A percentile compares a stretch with the other conserved stretches of the same genome.
Conservation (phyloP, 2,113 vertebrate species). For the Ageneiosus marmoratus region DNA sequence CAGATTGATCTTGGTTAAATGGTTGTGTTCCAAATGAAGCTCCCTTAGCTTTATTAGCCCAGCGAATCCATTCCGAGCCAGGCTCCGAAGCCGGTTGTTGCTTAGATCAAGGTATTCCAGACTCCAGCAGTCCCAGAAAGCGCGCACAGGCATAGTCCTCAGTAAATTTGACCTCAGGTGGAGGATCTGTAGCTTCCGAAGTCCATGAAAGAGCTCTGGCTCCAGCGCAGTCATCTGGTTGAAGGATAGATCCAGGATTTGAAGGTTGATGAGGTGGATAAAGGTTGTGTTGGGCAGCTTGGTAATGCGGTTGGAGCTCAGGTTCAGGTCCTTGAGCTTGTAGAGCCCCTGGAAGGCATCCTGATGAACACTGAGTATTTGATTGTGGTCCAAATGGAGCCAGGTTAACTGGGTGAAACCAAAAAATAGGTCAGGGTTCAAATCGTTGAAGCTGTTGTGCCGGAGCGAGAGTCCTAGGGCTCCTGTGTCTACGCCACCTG, state of each 20-base stretch:
- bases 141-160: constrained; percentile 92
- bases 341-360: constrained; percentile 98
- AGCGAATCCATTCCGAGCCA: constrained; percentile 96
- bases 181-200: constrained; percentile 95
- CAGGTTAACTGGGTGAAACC: constrained; percentile 97
- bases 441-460: constrained; percentile 95
- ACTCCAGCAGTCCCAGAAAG: constrained; percentile 98
- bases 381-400: constrained; percentile 98
- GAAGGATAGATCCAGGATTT: constrained; percentile 98
- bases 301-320: constrained; percentile 98
- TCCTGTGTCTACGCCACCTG: constrained; percentile 94
- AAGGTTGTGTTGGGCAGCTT: constrained; percentile 99
- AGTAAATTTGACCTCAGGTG: constrained; percentile 96
- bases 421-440: constrained; percentile 95
- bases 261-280: constrained; percentile 98
- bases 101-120: constrained; percentile 96
- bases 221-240: constrained; percentile 97
- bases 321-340: constrained; percentile 97
- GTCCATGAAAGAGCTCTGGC: constrained; percentile 94
- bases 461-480: constrained; percentile 96
- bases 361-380: constrained; percentile 93
- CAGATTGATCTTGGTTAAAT: constrained; percentile 98
- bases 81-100: constrained; percentile 94
- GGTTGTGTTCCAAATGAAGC: constrained; percentile 98
- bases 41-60: constrained; percentile 97